These are phyloP conservation scores for Harpalus rufipes DNA, from an alignment of 2,888 invertebrate species.

Conservation along the genomic window DNA sequence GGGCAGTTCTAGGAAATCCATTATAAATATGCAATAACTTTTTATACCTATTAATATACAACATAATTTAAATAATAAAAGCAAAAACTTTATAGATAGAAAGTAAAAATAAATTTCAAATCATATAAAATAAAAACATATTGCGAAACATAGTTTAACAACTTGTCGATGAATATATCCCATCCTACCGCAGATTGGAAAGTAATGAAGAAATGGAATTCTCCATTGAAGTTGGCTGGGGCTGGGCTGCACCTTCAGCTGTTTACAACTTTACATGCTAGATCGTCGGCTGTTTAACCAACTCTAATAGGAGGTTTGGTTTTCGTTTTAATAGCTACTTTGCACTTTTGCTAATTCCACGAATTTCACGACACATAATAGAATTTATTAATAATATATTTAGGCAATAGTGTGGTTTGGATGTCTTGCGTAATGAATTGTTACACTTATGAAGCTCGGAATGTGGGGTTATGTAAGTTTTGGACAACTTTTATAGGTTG, in stretches of 20 bases:
- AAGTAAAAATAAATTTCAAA: slow-evolving; percentile 2
- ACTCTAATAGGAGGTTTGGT: background rate
- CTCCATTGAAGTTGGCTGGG: slow-evolving; percentile 7
- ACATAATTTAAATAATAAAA: no score
- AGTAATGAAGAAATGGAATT: slow-evolving; percentile 12
- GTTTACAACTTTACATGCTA: background rate
- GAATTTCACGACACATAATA: background rate
- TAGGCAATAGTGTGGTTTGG: background rate
- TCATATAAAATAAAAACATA: background rate
- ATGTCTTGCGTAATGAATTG: background rate
- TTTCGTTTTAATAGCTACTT: background rate
- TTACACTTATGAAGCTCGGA: slow-evolving; percentile 21
- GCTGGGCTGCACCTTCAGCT: slow-evolving; percentile 32
- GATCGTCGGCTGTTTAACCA: slow-evolving; percentile 3
- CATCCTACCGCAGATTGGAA: background rate
- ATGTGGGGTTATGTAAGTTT: slow-evolving; percentile 8
- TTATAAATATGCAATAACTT: no score
- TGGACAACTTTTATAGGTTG: slow-evolving; percentile 1
- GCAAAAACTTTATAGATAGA: background rate
- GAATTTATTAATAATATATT: slow-evolving; percentile 11
- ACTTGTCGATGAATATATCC: background rate
- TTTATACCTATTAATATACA: no score
- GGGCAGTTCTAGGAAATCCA: no score
- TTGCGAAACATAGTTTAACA: background rate
- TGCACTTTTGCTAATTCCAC: slow-evolving; percentile 14